A percentile compares a stretch with the other conserved stretches of the same genome.
Evolutionary conservation across 30 jellyfish, hydroid and myxozoan species (phyloP).

Genomic region (Aurelia aurita complex sp. Pacific): DNA sequence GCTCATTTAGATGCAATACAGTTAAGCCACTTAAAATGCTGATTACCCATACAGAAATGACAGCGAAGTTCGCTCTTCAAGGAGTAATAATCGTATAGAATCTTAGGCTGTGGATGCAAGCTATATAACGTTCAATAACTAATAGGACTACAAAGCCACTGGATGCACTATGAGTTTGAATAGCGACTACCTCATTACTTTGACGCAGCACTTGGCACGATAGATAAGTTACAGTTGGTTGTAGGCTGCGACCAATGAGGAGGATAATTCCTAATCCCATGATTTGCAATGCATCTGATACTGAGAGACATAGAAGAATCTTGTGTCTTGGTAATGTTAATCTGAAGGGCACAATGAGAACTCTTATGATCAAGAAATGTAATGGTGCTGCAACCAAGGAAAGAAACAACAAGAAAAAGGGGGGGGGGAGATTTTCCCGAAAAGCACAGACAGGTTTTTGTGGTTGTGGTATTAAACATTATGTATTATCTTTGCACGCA

Average conservation of each 20-base stretch:
- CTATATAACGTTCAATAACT: slow-evolving; percentile 20
- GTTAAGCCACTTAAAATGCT: neutral
- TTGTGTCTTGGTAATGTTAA: slow-evolving; percentile 26
- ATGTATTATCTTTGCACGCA: no score
- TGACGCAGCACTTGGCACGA: slow-evolving; percentile 10
- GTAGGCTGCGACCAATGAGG: neutral
- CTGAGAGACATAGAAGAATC: slow-evolving; percentile 6
- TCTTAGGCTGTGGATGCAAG: slow-evolving; percentile 22
- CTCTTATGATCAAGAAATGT: no score
- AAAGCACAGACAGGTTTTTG: no score
- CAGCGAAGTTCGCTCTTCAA: neutral
- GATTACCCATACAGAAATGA: neutral
- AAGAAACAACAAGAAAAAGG: no score
- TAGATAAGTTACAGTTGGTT: neutral
- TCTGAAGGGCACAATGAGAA: no score
- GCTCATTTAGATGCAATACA: neutral
- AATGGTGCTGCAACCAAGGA: no score
- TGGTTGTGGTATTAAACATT: no score
- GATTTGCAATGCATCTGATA: slow-evolving; percentile 1
- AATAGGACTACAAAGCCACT: slow-evolving; percentile 10
- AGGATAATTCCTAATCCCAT: neutral
- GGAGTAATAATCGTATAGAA: neutral
- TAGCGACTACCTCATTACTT: neutral
- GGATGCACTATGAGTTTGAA: neutral
- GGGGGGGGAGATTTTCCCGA: no score